Base-by-base conservation (phyloP, 2,888 invertebrate species). In the Apamea monoglypha region DNA sequence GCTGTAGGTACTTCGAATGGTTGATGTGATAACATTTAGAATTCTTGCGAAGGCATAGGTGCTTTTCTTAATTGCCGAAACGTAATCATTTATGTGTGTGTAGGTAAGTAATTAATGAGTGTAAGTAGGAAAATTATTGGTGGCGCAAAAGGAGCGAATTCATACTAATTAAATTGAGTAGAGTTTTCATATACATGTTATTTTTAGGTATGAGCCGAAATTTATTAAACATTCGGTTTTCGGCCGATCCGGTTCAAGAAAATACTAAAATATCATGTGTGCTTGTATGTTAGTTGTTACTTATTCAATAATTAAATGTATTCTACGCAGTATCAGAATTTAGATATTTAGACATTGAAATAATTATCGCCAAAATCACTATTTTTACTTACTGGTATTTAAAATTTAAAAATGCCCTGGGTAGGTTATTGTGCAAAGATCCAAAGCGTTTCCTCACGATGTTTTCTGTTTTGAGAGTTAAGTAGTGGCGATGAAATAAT, bases 61-160 rank as follows among this genome's bases (percentile, higher is more conserved):
- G 36, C n/a, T 76, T 50, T 40, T 40, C 79, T 4, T 18, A 29
- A 81, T 40, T 81, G 14, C 10, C 14, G 10, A n/a, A 68, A 47
- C 47, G n/a, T 68, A 59, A 78, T 29, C 16, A 81, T 40, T n/a
- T 10, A 61, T 29, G 8, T 40, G n/a, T 63, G 8, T 29, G 7
- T 50, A 18, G n/a, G 14, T 32, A 29, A 1, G 2, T 80, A n/a
- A 1, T 2, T 25, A 69, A 25, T 50, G 12, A 8, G 12, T 18
- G 1, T 8, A 6, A 61, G 36, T 2, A 12, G n/a, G 14, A 29
- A 40, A 69, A 80, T 50, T 25, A 61, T 40, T 50, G 18, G 14
- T 29, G 8, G 10, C 0, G 14, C 1, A 32, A 25, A 53, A 18
- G 50, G 2, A 29, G 6, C 6, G 5, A 16, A 36, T 10, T 25